These are phyloP conservation scores for Sebastes minor DNA, from an alignment of 2,797 vertebrate species.

Conservation along the genomic window DNA sequence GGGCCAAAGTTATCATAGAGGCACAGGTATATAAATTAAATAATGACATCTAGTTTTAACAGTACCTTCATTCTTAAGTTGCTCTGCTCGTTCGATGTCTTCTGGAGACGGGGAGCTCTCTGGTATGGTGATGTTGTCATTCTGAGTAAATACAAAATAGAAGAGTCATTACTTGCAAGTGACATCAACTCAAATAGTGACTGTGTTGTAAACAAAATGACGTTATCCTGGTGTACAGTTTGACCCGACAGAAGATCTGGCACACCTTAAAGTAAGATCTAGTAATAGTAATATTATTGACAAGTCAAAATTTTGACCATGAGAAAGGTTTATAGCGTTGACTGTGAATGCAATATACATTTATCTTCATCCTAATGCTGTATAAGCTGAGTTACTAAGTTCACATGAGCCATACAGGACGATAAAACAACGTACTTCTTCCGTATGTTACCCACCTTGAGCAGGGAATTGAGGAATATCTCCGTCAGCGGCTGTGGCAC, in stretches of 20 bases:
- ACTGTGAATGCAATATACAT: too few relatives aligned
- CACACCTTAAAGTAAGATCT: neutral
- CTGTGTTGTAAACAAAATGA: neutral
- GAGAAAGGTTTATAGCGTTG: too few relatives aligned
- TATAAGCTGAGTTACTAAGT: neutral
- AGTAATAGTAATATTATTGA: too few relatives aligned
- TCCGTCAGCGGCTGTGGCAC: slow-evolving; percentile 90
- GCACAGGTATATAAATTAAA: too few relatives aligned
- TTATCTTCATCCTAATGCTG: neutral
- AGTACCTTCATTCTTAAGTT: slow-evolving; percentile 96
- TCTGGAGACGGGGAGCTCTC: slow-evolving; percentile 86
- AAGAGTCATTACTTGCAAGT: neutral
- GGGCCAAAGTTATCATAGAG: too few relatives aligned
- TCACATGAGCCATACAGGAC: neutral
- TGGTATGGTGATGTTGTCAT: slow-evolving; percentile 86
- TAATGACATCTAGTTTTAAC: neutral
- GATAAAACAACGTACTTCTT: neutral
- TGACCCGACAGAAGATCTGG: neutral
- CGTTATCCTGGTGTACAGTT: neutral
- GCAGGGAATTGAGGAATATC: slow-evolving; percentile 91
- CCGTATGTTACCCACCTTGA: slow-evolving; percentile 83
- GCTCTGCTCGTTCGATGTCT: slow-evolving; percentile 91
- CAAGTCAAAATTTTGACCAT: too few relatives aligned
- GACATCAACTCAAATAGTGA: neutral
- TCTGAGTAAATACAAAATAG: slow-evolving; percentile 72